Percentiles rank a stretch among this genome's conserved stretches.
Conservation (phyloP, 2,113 vertebrate species). For the Odocoileus hemionus region DNA sequence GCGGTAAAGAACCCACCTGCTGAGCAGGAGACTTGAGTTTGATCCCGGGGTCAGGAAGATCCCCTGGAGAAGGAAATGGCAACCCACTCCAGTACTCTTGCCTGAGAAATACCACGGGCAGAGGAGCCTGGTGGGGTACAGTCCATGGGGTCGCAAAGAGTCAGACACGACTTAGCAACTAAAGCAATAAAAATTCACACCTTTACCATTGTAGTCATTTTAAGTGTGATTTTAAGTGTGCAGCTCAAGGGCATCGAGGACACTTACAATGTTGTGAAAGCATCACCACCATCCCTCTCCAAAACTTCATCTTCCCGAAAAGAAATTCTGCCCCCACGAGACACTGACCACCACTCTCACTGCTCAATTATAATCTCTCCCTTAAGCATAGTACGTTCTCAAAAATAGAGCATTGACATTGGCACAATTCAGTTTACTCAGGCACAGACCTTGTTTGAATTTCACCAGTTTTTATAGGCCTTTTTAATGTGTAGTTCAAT, state of each 20-base stretch:
- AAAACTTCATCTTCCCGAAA: not conserved
- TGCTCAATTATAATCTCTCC: fast-evolving
- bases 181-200: not conserved
- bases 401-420: fast-evolving
- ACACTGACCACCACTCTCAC: not conserved
- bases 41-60: not conserved
- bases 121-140: not conserved
- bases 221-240: not conserved
- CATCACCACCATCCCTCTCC: not conserved
- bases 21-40: not conserved
- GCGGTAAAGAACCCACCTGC: not conserved
- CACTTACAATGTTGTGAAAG: not conserved
- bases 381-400: fast-evolving
- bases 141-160: not conserved
- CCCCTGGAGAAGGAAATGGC: not conserved
- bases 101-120: not conserved
- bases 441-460: not conserved
- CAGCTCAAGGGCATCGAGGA: not conserved
- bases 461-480: not conserved
- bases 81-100: not conserved
- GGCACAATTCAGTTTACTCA: not conserved
- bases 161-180: not conserved
- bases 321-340: not conserved
- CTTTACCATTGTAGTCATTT: not conserved
- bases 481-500: too few species aligned